Base-by-base conservation (phyloP, 1,140 invertebrate species). In the Drosophila mayri region DNA sequence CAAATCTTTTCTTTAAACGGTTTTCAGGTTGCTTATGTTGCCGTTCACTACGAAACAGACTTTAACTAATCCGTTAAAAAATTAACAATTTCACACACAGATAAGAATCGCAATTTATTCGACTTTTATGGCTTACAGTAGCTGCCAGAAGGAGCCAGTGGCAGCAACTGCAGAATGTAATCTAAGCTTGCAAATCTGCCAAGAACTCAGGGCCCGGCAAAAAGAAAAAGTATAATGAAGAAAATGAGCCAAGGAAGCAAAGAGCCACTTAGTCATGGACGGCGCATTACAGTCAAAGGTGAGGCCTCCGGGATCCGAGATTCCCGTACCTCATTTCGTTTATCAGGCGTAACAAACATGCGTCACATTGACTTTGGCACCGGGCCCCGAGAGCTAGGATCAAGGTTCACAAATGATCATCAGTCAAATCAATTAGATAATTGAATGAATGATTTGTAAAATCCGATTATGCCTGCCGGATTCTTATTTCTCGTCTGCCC, bases 351-450 rank as follows among this genome's bases (percentile, higher is more conserved):
- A 87, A 62, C 83, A 87, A 91, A 91, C 77, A 80, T 91, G 77
- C 87, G 77, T 91, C 79, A 91, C 80, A 83, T 83, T 79, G 76
- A 50, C 81, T 84, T 71, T 67, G 66, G 52, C 70, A 72, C 35
- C 66, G 40, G 50, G n/a, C 50, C 57, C 60, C 40, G 30, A 22
- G 59, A 68, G 63, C 66, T 74, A 77, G 73, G 76, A 83, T 81
- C 80, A 87, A 80, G 74, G 87, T 76, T 91, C 80, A 84, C 70
- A 84, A 86, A 81, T 87, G 77, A 81, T 83, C 87, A 91, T 90
- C 80, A 84, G 80, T 91, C 87, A 91, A 84, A 91, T 87, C 83
- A 91, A 81, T 76, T 81, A 87, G 80, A 91, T 83, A 91, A 91
- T 91, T 81, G 81, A 79, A 87, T 91, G 87, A 91, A 79, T 91